Evolutionary conservation across 2,888 invertebrate species (phyloP).

Genomic region (Sceliomorpha sp.): DNA sequence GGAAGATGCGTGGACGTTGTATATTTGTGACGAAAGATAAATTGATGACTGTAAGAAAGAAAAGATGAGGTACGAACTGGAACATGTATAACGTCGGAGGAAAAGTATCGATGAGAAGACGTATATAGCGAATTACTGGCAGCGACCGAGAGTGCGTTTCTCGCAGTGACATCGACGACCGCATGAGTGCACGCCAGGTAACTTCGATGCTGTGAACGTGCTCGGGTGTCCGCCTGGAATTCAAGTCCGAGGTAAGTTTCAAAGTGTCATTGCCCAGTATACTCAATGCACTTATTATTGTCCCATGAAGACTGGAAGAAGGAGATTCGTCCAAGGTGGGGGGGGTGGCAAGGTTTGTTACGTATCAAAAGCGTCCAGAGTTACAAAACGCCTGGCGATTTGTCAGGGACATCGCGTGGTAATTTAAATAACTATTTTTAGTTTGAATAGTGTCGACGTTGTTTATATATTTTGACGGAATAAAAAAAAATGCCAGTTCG

Average conservation of each 20-base stretch:
- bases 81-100: conserved; percentile 20
- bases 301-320: neutral
- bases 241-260: conserved; percentile 44
- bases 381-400: no score
- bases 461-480: no score
- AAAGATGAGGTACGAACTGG: neutral
- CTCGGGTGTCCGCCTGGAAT: conserved; percentile 41
- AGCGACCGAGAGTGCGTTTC: conserved; percentile 29
- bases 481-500: no score
- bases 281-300: conserved; percentile 16
- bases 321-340: no score
- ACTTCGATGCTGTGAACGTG: conserved; percentile 44
- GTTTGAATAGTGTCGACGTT: no score
- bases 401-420: no score
- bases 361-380: no score
- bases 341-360: no score
- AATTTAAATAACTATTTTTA: no score
- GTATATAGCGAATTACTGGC: conserved; percentile 27
- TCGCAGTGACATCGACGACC: conserved; percentile 54
- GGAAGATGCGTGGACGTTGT: no score
- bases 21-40: no score
- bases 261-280: conserved; percentile 21
- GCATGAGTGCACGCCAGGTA: conserved; percentile 49
- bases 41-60: neutral
- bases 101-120: conserved; percentile 30